Evolutionary conservation across 2,888 invertebrate species (phyloP).

Genomic region (Trissolcus brochymenae): DNA sequence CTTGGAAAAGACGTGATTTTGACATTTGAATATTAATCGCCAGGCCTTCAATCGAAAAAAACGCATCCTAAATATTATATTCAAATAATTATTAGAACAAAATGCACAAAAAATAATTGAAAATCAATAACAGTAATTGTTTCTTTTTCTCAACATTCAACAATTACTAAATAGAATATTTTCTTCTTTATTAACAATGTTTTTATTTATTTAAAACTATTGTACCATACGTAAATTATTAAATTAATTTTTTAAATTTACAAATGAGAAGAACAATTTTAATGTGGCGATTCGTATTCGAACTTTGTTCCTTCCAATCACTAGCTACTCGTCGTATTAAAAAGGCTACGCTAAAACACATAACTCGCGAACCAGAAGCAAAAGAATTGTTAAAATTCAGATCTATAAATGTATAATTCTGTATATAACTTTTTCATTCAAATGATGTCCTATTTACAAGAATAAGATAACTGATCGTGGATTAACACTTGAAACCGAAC

Average conservation of each 20-base stretch:
- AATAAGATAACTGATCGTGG: background rate
- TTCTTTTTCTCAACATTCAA: too few species aligned
- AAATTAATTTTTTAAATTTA: too few species aligned
- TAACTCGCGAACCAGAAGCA: constrained; percentile 31
- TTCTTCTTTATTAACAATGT: too few species aligned
- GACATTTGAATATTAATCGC: constrained; percentile 5
- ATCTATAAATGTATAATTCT: constrained; percentile 51
- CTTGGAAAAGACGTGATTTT: constrained; percentile 21
- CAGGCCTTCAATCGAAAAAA: background rate
- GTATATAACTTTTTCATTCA: constrained; percentile 36
- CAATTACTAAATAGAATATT: too few species aligned
- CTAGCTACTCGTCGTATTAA: constrained; percentile 8
- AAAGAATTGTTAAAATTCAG: constrained; percentile 41
- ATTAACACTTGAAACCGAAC: constrained; percentile 17
- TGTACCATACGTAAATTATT: too few species aligned
- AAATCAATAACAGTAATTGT: too few species aligned
- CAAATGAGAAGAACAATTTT: background rate
- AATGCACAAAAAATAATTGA: background rate
- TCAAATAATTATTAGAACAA: background rate
- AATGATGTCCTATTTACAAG: constrained; percentile 36
- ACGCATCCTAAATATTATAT: background rate
- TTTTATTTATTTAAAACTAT: too few species aligned
- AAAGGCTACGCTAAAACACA: constrained; percentile 34
- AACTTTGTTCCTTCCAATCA: constrained; percentile 7
- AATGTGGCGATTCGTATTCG: constrained; percentile 13